phyloP scores from a whole-genome alignment of 1,140 invertebrate species.

The Semibalanus balanoides region DNA sequence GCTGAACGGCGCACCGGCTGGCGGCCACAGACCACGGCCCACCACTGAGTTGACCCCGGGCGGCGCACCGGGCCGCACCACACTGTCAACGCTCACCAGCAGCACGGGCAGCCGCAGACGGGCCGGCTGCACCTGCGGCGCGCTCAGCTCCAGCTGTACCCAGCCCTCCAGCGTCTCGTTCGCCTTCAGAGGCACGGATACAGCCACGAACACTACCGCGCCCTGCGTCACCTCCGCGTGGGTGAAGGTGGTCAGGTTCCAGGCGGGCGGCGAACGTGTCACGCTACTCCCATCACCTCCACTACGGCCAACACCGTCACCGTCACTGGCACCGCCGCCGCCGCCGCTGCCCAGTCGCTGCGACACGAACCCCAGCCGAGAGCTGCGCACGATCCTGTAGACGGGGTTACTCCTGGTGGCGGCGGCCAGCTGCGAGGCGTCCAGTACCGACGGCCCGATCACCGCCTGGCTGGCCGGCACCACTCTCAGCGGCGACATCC shows the following conservation, averaged over 20 bases:
- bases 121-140: background rate
- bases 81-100: background rate
- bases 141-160: background rate
- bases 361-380: slow-evolving; percentile 59
- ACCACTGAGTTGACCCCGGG: slow-evolving; percentile 37
- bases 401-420: slow-evolving; percentile 70
- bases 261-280: slow-evolving; percentile 34
- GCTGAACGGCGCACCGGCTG: slow-evolving; percentile 31
- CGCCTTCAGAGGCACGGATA: slow-evolving; percentile 19
- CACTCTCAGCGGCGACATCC: slow-evolving; percentile 41
- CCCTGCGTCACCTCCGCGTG: slow-evolving; percentile 74
- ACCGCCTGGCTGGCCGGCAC: slow-evolving; percentile 45
- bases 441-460: slow-evolving; percentile 52
- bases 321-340: background rate
- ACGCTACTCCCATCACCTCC: too few relatives aligned
- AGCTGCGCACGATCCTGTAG: slow-evolving; percentile 51
- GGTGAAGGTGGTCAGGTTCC: slow-evolving; percentile 54
- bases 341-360: slow-evolving; percentile 49
- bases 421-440: slow-evolving; percentile 68
- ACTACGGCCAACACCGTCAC: too few relatives aligned
- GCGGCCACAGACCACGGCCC: slow-evolving; percentile 27
- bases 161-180: background rate
- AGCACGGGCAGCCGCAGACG: background rate
- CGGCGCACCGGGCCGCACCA: background rate
- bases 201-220: slow-evolving; percentile 56